Evolutionary conservation across 2,113 vertebrate genomes (phyloP).

Genomic region (Jacana jacana): DNA sequence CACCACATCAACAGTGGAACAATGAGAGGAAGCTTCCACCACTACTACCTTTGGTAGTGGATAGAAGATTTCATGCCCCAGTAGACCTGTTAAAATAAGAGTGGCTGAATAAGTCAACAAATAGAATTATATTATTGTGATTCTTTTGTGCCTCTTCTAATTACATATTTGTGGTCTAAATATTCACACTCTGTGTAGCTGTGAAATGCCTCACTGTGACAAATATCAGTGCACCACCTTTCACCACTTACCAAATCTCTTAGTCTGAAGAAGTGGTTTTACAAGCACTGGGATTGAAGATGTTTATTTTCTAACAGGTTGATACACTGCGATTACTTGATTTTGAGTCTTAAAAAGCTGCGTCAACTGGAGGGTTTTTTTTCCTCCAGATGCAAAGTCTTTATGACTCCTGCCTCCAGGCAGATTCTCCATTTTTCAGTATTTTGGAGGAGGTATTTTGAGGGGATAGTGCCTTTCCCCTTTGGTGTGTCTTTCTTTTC

Average conservation of each 20-base stretch:
- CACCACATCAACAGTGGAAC: background rate
- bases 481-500: background rate
- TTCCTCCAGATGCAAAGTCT: background rate
- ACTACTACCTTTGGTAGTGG: background rate
- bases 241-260: background rate
- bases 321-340: background rate
- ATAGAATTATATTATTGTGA: background rate
- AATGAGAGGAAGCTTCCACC: background rate
- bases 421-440: background rate
- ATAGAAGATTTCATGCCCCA: background rate
- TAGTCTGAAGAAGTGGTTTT: background rate
- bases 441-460: background rate
- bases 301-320: background rate
- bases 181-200: background rate
- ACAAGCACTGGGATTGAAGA: background rate
- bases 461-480: background rate
- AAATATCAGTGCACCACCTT: background rate
- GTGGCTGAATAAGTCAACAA: background rate
- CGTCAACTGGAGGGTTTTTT: background rate
- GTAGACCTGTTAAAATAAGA: background rate
- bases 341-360: background rate
- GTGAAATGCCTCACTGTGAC: background rate
- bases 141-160: background rate
- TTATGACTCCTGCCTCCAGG: background rate
- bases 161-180: background rate